Percentiles rank a stretch among this genome's conserved stretches.
These are phyloP conservation scores for Vanacampus margaritifer DNA, from an alignment of 2,113 vertebrate species.

Conservation along the genomic window DNA sequence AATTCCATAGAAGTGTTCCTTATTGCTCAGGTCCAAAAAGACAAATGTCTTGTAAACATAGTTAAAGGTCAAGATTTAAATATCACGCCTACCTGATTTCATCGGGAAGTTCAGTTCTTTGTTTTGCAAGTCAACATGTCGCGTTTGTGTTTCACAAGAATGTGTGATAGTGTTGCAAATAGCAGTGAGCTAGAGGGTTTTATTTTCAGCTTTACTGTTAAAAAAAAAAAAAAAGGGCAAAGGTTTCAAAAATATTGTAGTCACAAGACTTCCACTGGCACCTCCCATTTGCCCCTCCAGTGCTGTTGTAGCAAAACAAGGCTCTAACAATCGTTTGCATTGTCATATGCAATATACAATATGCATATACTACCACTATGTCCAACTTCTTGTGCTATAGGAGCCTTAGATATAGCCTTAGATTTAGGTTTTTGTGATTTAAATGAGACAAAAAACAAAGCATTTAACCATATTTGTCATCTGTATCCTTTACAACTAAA, in stretches of 20 bases:
- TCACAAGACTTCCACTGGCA: conserved; percentile 34
- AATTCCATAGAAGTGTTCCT: conserved; percentile 31
- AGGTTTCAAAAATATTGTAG: conserved; percentile 53
- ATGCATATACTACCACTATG: not conserved
- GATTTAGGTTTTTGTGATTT: too few relatives aligned
- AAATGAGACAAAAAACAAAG: too few relatives aligned
- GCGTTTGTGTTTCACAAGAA: not conserved
- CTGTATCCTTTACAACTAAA: too few relatives aligned
- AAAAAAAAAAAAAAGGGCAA: conserved; percentile 16
- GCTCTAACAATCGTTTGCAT: not conserved
- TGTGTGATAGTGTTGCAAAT: not conserved
- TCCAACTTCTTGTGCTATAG: not conserved
- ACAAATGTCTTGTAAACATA: not conserved
- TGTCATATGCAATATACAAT: not conserved
- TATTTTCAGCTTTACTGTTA: conserved; percentile 21
- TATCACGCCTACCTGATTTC: conserved; percentile 33
- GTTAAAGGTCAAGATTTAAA: not conserved
- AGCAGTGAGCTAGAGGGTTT: conserved; percentile 4
- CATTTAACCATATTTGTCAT: too few relatives aligned
- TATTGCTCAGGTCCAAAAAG: conserved; percentile 14
- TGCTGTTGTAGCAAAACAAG: conserved; percentile 8
- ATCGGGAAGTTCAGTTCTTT: conserved; percentile 2
- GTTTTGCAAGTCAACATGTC: conserved; percentile 22
- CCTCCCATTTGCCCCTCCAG: conserved; percentile 24
- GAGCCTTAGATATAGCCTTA: too few relatives aligned